Evolutionary conservation across 2,888 invertebrate genomes (phyloP).

Genomic region (Malthinus flaveolus): DNA sequence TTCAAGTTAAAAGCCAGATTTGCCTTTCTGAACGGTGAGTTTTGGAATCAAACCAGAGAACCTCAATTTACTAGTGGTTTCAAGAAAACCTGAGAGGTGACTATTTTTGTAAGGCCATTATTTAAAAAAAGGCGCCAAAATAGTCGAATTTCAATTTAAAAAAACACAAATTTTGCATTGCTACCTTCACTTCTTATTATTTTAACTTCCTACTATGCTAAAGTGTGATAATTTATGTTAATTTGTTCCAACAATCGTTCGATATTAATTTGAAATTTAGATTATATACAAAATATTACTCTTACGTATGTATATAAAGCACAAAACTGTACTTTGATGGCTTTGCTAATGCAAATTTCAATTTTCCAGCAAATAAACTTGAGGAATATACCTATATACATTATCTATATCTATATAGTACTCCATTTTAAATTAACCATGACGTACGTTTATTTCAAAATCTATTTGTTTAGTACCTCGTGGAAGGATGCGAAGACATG

Average conservation of each 20-base stretch:
- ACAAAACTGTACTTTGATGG: constrained; percentile 23
- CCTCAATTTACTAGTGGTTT: too few species aligned
- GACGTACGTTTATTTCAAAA: constrained; percentile 19
- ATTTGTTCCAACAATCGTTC: constrained; percentile 23
- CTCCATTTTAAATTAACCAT: constrained; percentile 23
- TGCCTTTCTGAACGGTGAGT: too few species aligned
- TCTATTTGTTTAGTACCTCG: constrained; percentile 14
- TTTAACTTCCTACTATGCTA: too few species aligned
- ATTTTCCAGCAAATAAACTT: constrained; percentile 14
- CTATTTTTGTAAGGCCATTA: too few species aligned
- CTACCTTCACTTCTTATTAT: too few species aligned
- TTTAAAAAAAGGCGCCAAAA: too few species aligned
- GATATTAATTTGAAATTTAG: constrained; percentile 28
- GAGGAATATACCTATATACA: neutral
- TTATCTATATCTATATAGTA: too few species aligned
- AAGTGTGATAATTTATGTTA: constrained; percentile 23
- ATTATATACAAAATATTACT: constrained; percentile 25
- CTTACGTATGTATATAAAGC: too few species aligned
- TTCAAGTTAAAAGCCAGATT: too few species aligned
- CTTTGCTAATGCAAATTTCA: constrained; percentile 18
- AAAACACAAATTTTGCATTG: neutral
- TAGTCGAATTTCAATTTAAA: too few species aligned
- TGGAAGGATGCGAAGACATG: neutral
- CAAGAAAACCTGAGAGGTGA: too few species aligned
- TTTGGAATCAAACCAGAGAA: too few species aligned